A percentile compares a stretch with the other conserved stretches of the same genome.
These are phyloP conservation scores for Chaenogobius annularis DNA, from an alignment of 2,113 vertebrate genomes.

Conservation along the genomic window DNA sequence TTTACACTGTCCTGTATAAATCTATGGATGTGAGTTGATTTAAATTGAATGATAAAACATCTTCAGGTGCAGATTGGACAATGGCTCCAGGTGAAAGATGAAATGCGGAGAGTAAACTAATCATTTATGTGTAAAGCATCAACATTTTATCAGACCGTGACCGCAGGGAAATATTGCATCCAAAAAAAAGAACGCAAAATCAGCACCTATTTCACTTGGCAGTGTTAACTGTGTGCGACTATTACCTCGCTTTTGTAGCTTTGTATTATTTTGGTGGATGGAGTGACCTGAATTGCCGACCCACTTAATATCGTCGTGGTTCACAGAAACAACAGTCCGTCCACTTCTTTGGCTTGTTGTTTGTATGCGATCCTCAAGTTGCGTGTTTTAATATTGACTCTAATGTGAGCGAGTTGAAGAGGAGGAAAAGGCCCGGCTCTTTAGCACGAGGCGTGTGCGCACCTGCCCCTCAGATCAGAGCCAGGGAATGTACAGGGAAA, in stretches of 20 bases:
- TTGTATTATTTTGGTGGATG: not conserved
- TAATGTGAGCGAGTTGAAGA: conserved; percentile 42
- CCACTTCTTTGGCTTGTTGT: not conserved
- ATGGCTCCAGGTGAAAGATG: too few species aligned
- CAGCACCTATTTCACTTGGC: too few species aligned
- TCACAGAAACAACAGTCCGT: conserved; percentile 10
- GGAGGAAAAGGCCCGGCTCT: conserved; percentile 28
- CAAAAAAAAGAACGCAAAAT: not conserved
- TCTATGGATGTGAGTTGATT: too few species aligned
- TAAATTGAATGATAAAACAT: too few species aligned
- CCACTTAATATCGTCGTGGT: conserved; percentile 8
- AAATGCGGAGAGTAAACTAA: too few species aligned
- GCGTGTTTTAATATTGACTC: conserved; percentile 33
- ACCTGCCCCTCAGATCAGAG: conserved; percentile 66
- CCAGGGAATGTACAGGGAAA: conserved; percentile 38
- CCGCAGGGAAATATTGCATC: too few species aligned
- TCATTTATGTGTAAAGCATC: too few species aligned
- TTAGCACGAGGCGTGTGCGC: conserved; percentile 57
- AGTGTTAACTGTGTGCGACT: too few species aligned
- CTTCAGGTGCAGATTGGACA: too few species aligned
- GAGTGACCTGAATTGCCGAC: not conserved
- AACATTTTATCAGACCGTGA: too few species aligned
- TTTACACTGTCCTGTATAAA: too few species aligned
- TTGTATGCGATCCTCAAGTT: conserved; percentile 23
- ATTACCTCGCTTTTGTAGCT: not conserved